phyloP scores from a whole-genome alignment of 1,140 invertebrate genomes.

The Coelopa frigida region DNA sequence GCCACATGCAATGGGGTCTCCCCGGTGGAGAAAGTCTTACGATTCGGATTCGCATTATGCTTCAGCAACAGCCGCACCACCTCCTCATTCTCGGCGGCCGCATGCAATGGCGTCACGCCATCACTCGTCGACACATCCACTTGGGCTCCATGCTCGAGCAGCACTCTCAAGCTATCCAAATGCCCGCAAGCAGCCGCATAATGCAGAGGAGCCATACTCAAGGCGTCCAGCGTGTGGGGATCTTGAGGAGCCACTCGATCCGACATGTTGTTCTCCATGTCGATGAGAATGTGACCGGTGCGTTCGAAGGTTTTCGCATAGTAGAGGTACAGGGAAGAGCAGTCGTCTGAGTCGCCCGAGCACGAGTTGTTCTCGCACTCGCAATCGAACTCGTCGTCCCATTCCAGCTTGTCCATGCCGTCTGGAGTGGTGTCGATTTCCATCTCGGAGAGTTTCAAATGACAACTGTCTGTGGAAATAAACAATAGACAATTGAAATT shows the following conservation, averaged over 20 bases:
- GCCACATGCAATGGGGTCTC: slow-evolving; percentile 36
- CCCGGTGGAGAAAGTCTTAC: slow-evolving; percentile 33
- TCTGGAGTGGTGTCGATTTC: slow-evolving; percentile 52
- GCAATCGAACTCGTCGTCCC: slow-evolving; percentile 51
- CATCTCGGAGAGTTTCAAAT: too few species aligned
- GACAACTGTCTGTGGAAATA: too few species aligned
- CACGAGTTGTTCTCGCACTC: slow-evolving; percentile 29
- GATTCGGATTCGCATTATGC: slow-evolving; percentile 35
- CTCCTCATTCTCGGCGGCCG: slow-evolving; percentile 65
- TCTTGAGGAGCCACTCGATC: slow-evolving; percentile 29
- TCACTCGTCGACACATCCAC: slow-evolving; percentile 76
- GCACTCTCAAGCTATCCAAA: slow-evolving; percentile 51
- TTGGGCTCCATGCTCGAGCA: slow-evolving; percentile 81
- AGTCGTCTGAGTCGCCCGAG: slow-evolving; percentile 15
- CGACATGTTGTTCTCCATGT: slow-evolving; percentile 11
- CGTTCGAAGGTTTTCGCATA: slow-evolving; percentile 52
- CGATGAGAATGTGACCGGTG: slow-evolving; percentile 45
- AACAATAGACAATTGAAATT: too few species aligned
- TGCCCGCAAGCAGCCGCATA: slow-evolving; percentile 53
- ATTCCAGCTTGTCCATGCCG: slow-evolving; percentile 54
- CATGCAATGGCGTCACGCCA: slow-evolving; percentile 85
- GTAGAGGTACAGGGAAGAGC: slow-evolving; percentile 43
- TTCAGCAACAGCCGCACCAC: slow-evolving; percentile 28
- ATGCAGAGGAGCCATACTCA: slow-evolving; percentile 51
- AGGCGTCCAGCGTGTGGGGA: slow-evolving; percentile 49